These are phyloP conservation scores for Drosophila paramelanica DNA, from an alignment of 2,888 invertebrate species.

Conservation along the genomic window DNA sequence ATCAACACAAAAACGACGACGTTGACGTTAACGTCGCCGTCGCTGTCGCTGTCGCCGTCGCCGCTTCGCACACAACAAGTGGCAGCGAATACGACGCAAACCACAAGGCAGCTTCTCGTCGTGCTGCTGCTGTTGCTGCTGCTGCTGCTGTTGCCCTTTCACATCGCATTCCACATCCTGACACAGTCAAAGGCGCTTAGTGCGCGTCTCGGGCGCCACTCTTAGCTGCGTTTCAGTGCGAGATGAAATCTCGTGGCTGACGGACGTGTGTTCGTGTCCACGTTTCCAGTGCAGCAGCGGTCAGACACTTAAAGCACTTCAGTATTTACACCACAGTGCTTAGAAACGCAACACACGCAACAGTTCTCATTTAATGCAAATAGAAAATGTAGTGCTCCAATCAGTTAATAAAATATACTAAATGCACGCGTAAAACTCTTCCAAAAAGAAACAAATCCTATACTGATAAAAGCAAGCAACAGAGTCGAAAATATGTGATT, in stretches of 20 bases:
- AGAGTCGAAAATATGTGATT: conserved; percentile 65
- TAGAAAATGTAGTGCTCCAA: conserved; percentile 49
- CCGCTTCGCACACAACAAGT: conserved; percentile 64
- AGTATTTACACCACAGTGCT: conserved; percentile 24
- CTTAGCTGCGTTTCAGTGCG: conserved; percentile 83
- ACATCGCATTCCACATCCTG: conserved; percentile 64
- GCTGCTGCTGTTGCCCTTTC: conserved; percentile 38
- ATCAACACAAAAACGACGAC: conserved; percentile 8
- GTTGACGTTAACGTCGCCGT: background rate
- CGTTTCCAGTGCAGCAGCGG: conserved; percentile 53
- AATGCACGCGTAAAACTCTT: conserved; percentile 42
- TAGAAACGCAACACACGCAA: conserved; percentile 8
- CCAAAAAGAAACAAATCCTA: conserved; percentile 12
- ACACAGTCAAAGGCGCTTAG: conserved; percentile 58
- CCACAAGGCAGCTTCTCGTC: conserved; percentile 35
- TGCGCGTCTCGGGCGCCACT: conserved; percentile 73
- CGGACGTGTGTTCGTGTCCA: conserved; percentile 83
- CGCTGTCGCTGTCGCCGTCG: conserved; percentile 9
- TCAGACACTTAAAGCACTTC: conserved; percentile 68
- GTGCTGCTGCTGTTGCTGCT: conserved; percentile 13
- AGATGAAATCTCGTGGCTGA: conserved; percentile 85
- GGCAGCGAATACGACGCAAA: conserved; percentile 50
- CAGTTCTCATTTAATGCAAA: conserved; percentile 22
- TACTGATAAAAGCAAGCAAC: conserved; percentile 14
- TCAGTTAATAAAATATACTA: conserved; percentile 20